Percentiles rank a stretch among this genome's conserved stretches.
phyloP scores from a whole-genome alignment of 2,888 invertebrate genomes.

The Stratiomys singularior region DNA sequence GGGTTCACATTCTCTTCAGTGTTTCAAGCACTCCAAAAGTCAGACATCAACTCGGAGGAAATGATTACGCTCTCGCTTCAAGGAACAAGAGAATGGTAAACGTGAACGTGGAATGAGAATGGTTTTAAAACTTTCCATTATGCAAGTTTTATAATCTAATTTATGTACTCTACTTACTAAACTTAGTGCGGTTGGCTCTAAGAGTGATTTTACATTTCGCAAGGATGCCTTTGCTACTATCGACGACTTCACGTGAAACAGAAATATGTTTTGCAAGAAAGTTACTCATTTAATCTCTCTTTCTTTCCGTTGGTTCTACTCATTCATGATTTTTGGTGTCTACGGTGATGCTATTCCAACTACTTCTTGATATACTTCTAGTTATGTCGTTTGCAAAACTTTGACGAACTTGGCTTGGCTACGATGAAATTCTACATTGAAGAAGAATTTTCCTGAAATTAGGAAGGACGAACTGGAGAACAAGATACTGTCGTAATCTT shows the following conservation, averaged over 20 bases:
- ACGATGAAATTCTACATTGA: not conserved
- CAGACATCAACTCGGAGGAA: slow-evolving; percentile 19
- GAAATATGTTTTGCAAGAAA: slow-evolving; percentile 8
- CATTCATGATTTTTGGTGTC: slow-evolving; percentile 17
- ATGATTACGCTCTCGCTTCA: not conserved
- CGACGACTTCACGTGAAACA: not conserved
- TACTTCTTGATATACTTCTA: not conserved
- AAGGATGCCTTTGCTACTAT: slow-evolving; percentile 15
- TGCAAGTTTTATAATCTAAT: slow-evolving; percentile 52
- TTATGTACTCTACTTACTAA: slow-evolving; percentile 30
- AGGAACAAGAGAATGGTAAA: not conserved
- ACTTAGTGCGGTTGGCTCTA: slow-evolving; percentile 1
- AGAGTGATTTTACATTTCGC: slow-evolving; percentile 26
- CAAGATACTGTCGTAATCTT: slow-evolving; percentile 35
- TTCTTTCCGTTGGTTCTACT: not conserved
- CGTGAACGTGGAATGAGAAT: slow-evolving; percentile 11
- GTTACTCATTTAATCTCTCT: not conserved
- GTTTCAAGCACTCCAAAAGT: slow-evolving; percentile 31
- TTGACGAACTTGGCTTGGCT: slow-evolving; percentile 14
- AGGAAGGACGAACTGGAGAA: not conserved
- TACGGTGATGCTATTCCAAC: not conserved
- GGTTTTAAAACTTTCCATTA: slow-evolving; percentile 48
- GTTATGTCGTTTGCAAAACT: slow-evolving; percentile 33
- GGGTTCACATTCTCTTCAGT: slow-evolving; percentile 13
- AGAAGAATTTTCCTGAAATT: not conserved